These are phyloP conservation scores for Philotrypesis tridentata DNA, from an alignment of 1,140 invertebrate genomes.

Conservation along the genomic window DNA sequence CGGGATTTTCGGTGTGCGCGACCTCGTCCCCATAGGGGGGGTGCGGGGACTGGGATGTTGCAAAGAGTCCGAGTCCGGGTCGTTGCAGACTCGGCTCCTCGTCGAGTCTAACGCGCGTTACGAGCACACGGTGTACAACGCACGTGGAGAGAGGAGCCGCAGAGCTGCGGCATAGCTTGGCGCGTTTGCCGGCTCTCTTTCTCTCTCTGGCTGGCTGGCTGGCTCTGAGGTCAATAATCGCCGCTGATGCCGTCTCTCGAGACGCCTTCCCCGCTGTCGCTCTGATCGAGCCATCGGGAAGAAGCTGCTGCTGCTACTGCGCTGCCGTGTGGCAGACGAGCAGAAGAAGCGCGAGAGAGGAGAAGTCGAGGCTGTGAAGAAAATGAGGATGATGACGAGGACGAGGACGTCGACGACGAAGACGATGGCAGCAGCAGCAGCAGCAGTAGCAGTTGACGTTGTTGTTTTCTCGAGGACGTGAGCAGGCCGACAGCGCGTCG, in stretches of 20 bases:
- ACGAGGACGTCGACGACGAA: not conserved
- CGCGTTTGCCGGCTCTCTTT: not conserved
- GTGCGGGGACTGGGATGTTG: not conserved
- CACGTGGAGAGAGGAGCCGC: not conserved
- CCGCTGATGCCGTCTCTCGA: conserved; percentile 12
- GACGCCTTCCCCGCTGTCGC: conserved; percentile 10
- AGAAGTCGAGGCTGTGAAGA: not conserved
- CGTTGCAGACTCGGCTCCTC: no score
- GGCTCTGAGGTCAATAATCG: conserved; percentile 42
- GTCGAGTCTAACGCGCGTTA: no score
- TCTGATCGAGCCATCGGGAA: conserved; percentile 22
- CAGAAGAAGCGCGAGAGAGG: not conserved
- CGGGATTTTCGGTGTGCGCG: not conserved
- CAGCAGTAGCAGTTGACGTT: not conserved
- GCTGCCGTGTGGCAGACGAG: not conserved
- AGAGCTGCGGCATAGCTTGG: no score
- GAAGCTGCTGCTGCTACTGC: not conserved
- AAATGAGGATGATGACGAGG: conserved; percentile 18
- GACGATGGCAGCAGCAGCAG: no score
- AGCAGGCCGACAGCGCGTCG: conserved; percentile 5
- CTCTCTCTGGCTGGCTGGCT: no score
- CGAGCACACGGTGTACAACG: no score
- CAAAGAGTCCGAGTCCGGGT: no score
- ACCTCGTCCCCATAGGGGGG: no score
- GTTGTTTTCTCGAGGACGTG: conserved; percentile 35